Percentiles rank a stretch among this genome's conserved stretches.
These are phyloP conservation scores for Prorops nasuta DNA, from an alignment of 1,140 invertebrate species.

Conservation along the genomic window DNA sequence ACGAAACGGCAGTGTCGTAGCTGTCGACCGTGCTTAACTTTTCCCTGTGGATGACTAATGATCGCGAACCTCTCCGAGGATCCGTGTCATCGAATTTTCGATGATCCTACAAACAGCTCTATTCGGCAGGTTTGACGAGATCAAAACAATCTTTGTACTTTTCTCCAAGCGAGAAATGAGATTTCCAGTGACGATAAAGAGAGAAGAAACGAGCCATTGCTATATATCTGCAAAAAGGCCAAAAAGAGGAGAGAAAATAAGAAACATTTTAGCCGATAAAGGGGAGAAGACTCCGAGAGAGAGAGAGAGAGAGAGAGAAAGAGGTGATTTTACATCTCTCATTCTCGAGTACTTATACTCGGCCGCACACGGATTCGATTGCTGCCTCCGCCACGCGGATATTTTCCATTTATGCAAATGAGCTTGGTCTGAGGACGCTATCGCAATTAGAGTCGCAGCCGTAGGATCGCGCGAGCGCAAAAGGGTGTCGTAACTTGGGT, in stretches of 20 bases:
- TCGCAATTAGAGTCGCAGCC: conserved; percentile 45
- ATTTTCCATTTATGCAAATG: conserved; percentile 48
- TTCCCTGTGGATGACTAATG: conserved; percentile 45
- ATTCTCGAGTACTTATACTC: too few species aligned
- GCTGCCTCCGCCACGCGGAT: conserved; percentile 16
- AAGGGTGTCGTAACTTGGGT: conserved; percentile 36
- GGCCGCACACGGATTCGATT: neutral
- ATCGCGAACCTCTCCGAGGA: conserved; percentile 32
- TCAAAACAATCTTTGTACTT: neutral
- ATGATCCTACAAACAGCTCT: conserved; percentile 32
- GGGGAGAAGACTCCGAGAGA: too few species aligned
- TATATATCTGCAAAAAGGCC: too few species aligned
- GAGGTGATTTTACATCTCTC: too few species aligned
- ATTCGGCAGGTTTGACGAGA: conserved; percentile 14
- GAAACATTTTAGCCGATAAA: too few species aligned
- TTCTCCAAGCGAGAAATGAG: too few species aligned
- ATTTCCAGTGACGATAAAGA: too few species aligned
- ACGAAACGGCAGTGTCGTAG: too few species aligned
- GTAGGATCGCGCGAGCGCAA: conserved; percentile 31
- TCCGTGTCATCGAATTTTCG: conserved; percentile 42
- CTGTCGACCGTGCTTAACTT: too few species aligned
- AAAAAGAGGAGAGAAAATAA: too few species aligned
- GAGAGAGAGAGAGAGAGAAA: too few species aligned
- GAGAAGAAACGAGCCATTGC: too few species aligned
- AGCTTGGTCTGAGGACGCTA: conserved; percentile 27